These are phyloP conservation scores for Pomatostomus ruficeps DNA, from an alignment of 2,113 vertebrate species.

Conservation along the genomic window DNA sequence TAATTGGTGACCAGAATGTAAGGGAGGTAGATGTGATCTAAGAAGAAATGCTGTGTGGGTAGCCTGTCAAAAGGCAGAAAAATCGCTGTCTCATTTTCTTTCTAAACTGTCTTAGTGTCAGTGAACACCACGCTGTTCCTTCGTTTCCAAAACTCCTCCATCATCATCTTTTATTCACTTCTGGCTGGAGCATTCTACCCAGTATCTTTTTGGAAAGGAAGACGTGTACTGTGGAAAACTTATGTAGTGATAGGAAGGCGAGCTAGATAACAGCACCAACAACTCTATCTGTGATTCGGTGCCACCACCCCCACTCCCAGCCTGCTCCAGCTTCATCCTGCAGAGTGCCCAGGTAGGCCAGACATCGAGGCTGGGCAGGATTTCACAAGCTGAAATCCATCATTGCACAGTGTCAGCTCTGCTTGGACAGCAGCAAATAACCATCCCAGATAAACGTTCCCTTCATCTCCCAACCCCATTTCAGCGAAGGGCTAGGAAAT, in stretches of 20 bases:
- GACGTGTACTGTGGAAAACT: background rate
- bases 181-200: background rate
- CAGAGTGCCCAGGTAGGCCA: background rate
- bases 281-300: background rate
- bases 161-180: background rate
- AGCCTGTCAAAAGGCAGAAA: background rate
- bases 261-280: background rate
- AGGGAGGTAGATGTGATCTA: background rate
- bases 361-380: background rate
- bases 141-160: background rate
- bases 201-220: background rate
- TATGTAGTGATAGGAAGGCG: background rate
- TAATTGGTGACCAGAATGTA: background rate
- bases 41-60: background rate
- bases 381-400: constrained; percentile 16
- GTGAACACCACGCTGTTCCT: background rate
- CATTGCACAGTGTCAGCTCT: background rate
- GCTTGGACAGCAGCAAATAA: constrained; percentile 14
- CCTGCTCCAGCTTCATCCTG: background rate
- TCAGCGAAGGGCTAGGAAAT: background rate
- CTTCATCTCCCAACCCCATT: background rate
- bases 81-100: background rate
- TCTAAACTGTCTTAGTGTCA: background rate
- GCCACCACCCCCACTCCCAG: background rate
- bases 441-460: background rate